Evolutionary conservation across 2,888 invertebrate genomes (phyloP).

Genomic region (Baccha elongata): DNA sequence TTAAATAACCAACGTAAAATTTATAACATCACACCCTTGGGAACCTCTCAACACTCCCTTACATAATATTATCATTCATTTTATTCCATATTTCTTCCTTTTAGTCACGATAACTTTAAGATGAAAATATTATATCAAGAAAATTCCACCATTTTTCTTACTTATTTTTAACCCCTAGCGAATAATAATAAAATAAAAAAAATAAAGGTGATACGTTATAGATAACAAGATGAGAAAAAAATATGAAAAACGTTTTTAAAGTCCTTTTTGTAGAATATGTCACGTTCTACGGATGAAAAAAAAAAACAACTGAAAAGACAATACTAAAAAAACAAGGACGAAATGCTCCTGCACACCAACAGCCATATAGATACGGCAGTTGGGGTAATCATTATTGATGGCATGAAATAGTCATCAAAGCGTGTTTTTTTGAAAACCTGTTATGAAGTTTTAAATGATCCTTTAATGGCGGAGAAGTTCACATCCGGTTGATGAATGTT

Average conservation of each 20-base stretch:
- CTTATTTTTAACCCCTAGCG: constrained; percentile 69
- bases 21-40: constrained; percentile 29
- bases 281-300: constrained; percentile 66
- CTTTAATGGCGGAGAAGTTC: constrained; percentile 14
- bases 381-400: constrained; percentile 67
- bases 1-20: constrained; percentile 49
- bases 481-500: constrained; percentile 22
- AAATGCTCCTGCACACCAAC: constrained; percentile 40
- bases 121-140: constrained; percentile 68
- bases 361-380: constrained; percentile 12
- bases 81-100: constrained; percentile 61
- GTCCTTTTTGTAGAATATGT: constrained; percentile 59
- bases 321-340: constrained; percentile 54
- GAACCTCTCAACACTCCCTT: constrained; percentile 21
- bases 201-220: constrained; percentile 66
- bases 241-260: constrained; percentile 47
- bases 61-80: constrained; percentile 49
- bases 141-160: constrained; percentile 69
- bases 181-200: constrained; percentile 38
- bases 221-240: constrained; percentile 37
- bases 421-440: constrained; percentile 27
- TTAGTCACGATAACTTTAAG: constrained; percentile 70
- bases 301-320: constrained; percentile 48
- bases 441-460: constrained; percentile 32
- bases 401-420: constrained; percentile 33